Base-by-base conservation (phyloP, 2,113 vertebrate genomes). In the Daubentonia madagascariensis region DNA sequence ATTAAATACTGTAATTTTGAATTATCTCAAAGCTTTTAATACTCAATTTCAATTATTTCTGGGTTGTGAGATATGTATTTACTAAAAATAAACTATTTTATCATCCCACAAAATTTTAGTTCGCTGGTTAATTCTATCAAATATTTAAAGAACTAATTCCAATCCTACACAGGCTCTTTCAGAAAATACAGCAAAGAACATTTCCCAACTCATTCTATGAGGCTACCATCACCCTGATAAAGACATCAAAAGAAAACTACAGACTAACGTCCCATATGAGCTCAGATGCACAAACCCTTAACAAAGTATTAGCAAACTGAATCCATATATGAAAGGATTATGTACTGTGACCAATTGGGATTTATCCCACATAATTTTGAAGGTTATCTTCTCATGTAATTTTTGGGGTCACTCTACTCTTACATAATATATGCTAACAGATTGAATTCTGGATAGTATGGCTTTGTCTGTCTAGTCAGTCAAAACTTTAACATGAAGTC, bases 1-100 rank as follows among this genome's bases (percentile, higher is more conserved):
- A 89, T 59, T 76, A 50, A 90, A 80, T 32, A 72, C 23, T 45
- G 13, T 37, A 80, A 92, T 68, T 89, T 78, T 92, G n/a, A 92
- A 68, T 90, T 48, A 68, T 61, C 6, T 72, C 17, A 17, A 95
- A 57, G 8, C 37, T 81, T 81, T 75, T n/a, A 54, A 95, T 72
- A 85, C 14, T 86, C 57, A 85, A 61, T 84, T 87, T 79, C 85
- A 67, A 57, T 90, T 70, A 93, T 67, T 94, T 92, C 73, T 48
- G 80, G 54, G 16, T 76, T 75, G 95, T 70, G n/a, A 92, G 37
- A 83, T 30, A 80, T 18, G 50, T 92, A 28, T 61, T 25, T 76
- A 48, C 10, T 76, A 78, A 91, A 88, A 91, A 67, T 61, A 79
- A 73, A 73, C 17, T n/a, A 79, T 67, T 50, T 25, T 67, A 76